Percentiles rank a stretch among this genome's conserved stretches.
Evolutionary conservation across 2,797 vertebrate species (phyloP).

Genomic region (Poecilia wingei): DNA sequence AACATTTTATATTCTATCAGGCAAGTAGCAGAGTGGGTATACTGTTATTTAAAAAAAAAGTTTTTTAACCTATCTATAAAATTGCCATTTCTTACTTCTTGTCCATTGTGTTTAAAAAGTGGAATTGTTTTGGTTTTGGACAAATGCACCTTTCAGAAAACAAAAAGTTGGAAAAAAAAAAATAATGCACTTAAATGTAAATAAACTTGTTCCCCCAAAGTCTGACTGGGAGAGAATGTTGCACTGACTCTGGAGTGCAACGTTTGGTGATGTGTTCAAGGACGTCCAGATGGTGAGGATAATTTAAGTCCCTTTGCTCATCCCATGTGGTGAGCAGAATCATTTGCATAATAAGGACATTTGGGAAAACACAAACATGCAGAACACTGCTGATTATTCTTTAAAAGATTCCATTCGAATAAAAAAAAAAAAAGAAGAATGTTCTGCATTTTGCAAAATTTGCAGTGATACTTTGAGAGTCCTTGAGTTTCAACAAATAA

Average conservation of each 20-base stretch:
- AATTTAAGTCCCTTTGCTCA: constrained; percentile 38
- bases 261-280: constrained; percentile 49
- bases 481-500: not conserved
- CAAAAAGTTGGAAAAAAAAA: not conserved
- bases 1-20: not conserved
- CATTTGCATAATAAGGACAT: constrained; percentile 63
- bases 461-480: not conserved
- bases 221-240: not conserved
- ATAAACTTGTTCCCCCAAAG: not conserved
- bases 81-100: not conserved
- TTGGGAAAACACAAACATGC: constrained; percentile 44
- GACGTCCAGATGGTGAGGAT: constrained; percentile 60
- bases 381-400: constrained; percentile 12
- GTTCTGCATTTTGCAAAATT: not conserved
- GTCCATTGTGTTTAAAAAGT: not conserved
- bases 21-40: not conserved
- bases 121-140: not conserved
- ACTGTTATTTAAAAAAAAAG: not conserved
- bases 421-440: constrained; percentile 3
- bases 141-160: not conserved
- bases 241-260: constrained; percentile 22
- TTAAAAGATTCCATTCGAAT: constrained; percentile 1
- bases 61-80: not conserved
- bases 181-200: not conserved
- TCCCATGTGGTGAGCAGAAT: constrained; percentile 46